Percentiles rank a stretch among this genome's conserved stretches.
Evolutionary conservation across 2,113 vertebrate genomes (phyloP).

Genomic region (Brachypodius melanocephalos): DNA sequence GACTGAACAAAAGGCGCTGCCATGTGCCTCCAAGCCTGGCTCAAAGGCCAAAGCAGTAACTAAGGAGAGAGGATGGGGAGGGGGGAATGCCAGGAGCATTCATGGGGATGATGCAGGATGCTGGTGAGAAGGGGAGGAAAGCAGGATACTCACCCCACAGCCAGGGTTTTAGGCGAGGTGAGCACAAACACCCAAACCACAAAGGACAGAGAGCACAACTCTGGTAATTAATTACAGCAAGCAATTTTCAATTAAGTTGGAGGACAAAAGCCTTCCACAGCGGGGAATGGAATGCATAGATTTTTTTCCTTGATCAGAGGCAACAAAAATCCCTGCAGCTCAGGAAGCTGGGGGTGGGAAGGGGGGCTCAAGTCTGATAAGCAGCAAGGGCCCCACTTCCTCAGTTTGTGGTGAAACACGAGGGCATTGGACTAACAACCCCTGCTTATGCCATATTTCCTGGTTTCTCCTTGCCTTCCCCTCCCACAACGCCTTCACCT

Average conservation of each 20-base stretch:
- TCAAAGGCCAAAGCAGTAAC: not conserved
- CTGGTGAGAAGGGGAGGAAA: not conserved
- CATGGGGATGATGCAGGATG: not conserved
- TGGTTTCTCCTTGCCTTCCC: rapidly evolving
- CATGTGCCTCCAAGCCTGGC: not conserved
- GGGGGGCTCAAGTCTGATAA: not conserved
- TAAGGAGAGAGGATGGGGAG: not conserved
- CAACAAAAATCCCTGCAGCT: not conserved
- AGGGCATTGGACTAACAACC: not conserved
- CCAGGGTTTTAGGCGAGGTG: not conserved
- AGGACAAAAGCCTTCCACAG: not conserved
- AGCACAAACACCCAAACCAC: not conserved
- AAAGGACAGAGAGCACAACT: not conserved
- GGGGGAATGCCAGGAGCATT: not conserved
- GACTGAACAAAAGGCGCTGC: rapidly evolving
- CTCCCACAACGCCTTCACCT: not conserved
- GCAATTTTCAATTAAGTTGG: not conserved
- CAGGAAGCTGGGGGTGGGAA: not conserved
- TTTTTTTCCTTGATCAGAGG: not conserved
- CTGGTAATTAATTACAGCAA: not conserved
- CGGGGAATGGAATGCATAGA: rapidly evolving
- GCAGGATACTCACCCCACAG: not conserved
- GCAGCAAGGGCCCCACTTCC: not conserved
- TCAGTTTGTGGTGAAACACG: rapidly evolving
- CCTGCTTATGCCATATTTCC: not conserved